Evolutionary conservation across 2,888 invertebrate species (phyloP).

Genomic region (Onchidella celtica): DNA sequence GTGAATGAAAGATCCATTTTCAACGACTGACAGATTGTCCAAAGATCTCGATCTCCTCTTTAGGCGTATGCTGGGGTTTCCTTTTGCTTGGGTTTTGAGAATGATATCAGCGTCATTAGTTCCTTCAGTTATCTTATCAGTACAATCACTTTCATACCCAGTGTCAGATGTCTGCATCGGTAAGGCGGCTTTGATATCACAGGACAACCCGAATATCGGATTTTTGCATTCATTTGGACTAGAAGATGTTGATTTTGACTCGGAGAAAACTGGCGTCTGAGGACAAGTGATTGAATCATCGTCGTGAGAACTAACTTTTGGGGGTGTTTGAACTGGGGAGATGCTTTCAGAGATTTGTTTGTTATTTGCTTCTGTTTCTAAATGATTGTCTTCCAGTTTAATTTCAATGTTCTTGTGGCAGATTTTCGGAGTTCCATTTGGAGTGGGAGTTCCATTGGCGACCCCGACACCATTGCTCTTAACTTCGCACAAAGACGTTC

Average conservation of each 20-base stretch:
- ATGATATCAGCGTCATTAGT: not conserved
- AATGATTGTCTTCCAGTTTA: too few relatives aligned
- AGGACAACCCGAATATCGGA: too few relatives aligned
- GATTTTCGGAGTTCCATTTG: not conserved
- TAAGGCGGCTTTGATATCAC: too few relatives aligned
- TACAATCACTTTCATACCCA: too few relatives aligned
- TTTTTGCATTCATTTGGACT: not conserved
- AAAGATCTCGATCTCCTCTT: not conserved
- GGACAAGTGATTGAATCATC: too few relatives aligned
- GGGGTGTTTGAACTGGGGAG: not conserved
- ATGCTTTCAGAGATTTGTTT: not conserved
- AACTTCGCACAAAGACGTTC: not conserved
- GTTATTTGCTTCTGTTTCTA: not conserved
- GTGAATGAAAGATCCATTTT: not conserved
- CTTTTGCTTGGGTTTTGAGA: not conserved
- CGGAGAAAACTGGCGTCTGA: not conserved
- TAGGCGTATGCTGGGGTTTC: not conserved
- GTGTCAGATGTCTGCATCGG: not conserved
- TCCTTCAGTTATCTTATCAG: not conserved
- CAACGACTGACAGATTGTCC: not conserved
- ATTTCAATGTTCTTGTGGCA: not conserved
- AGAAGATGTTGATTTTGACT: not conserved
- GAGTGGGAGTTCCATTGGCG: not conserved
- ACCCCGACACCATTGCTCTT: not conserved
- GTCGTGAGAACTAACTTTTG: not conserved